Conservation (phyloP, 2,888 invertebrate species). For the Tromatobia lineatoria region DNA sequence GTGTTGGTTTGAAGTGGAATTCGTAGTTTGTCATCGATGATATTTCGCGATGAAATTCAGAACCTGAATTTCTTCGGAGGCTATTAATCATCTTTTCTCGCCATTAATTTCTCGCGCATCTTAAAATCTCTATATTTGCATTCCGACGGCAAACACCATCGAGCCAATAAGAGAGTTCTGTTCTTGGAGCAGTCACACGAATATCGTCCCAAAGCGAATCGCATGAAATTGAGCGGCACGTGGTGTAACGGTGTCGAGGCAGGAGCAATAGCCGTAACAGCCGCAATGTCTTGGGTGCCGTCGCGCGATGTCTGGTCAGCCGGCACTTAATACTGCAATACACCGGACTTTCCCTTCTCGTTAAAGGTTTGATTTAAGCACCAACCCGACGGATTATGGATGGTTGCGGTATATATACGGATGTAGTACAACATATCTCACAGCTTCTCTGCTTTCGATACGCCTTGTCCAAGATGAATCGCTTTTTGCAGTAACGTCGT, state of each 20-base stretch:
- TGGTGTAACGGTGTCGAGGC: slow-evolving; percentile 28
- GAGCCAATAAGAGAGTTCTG: background rate
- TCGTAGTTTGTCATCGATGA: slow-evolving; percentile 63
- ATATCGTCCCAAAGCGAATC: slow-evolving; percentile 66
- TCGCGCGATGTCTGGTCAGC: slow-evolving; percentile 17
- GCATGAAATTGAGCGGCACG: slow-evolving; percentile 62
- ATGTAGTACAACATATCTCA: slow-evolving; percentile 25
- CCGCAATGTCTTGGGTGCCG: background rate
- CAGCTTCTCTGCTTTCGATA: slow-evolving; percentile 55
- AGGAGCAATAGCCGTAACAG: slow-evolving; percentile 9
- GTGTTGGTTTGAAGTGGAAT: slow-evolving; percentile 60
- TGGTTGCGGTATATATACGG: slow-evolving; percentile 18
- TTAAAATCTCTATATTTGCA: slow-evolving; percentile 66
- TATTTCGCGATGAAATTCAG: slow-evolving; percentile 56
- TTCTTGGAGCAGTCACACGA: slow-evolving; percentile 2
- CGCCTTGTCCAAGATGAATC: slow-evolving; percentile 64
- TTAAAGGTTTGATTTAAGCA: slow-evolving; percentile 65
- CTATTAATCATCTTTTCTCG: slow-evolving; percentile 67
- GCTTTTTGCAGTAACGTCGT: slow-evolving; percentile 54
- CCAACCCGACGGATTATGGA: slow-evolving; percentile 50
- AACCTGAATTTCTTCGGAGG: slow-evolving; percentile 58
- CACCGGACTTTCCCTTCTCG: slow-evolving; percentile 61
- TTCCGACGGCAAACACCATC: slow-evolving; percentile 15
- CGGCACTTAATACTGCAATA: slow-evolving; percentile 36
- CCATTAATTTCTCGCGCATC: slow-evolving; percentile 65